Conservation (phyloP, 2,888 invertebrate genomes). For the Archips crataeganus region DNA sequence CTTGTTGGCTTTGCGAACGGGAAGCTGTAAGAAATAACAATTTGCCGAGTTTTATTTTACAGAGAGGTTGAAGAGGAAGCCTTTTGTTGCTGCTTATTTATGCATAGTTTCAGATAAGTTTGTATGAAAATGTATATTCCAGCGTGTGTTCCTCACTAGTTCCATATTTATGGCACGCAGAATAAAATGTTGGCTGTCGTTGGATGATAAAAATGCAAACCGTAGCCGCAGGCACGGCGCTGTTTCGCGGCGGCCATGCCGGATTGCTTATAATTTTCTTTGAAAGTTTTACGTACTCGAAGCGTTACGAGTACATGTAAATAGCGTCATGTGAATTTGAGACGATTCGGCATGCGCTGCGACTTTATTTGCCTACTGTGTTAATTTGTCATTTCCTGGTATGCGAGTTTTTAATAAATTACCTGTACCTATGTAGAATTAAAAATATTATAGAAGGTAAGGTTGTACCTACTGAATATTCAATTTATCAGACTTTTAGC, state of each 20-base stretch:
- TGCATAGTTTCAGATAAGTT: constrained; percentile 83
- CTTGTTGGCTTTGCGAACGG: constrained; percentile 42
- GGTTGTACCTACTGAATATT: too few relatives aligned
- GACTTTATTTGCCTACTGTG: too few relatives aligned
- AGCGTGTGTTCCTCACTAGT: constrained; percentile 72
- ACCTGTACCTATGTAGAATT: too few relatives aligned
- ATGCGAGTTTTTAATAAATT: too few relatives aligned
- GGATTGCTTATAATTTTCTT: constrained; percentile 32
- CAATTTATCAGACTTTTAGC: too few relatives aligned
- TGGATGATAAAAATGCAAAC: constrained; percentile 84
- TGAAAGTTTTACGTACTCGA: constrained; percentile 1
- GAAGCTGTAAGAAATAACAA: constrained; percentile 42
- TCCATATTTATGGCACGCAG: constrained; percentile 84
- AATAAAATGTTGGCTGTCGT: constrained; percentile 80
- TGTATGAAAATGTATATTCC: constrained; percentile 76
- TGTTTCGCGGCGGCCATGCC: constrained; percentile 20
- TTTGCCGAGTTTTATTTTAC: constrained; percentile 61
- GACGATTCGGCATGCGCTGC: background rate
- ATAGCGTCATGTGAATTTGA: background rate
- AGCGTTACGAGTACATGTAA: background rate
- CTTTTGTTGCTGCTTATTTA: constrained; percentile 74
- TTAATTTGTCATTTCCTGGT: too few relatives aligned
- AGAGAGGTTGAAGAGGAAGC: constrained; percentile 55
- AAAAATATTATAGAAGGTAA: too few relatives aligned
- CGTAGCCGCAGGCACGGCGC: constrained; percentile 70